A percentile compares a stretch with the other conserved stretches of the same genome.
Evolutionary conservation across 2,797 vertebrate genomes (phyloP).

Genomic region (Pipistrellus pipistrellus): DNA sequence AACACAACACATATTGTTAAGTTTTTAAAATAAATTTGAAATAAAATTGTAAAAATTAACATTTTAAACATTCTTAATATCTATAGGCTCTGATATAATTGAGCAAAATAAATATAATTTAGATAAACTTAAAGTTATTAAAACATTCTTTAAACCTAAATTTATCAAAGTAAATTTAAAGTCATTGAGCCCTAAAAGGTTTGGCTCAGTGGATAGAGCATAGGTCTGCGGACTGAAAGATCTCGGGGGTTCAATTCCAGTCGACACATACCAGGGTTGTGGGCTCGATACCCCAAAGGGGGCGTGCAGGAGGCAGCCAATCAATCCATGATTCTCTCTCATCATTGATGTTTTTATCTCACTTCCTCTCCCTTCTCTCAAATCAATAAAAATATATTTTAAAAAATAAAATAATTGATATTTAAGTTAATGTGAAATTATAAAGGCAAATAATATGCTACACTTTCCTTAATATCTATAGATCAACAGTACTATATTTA

Average conservation of each 20-base stretch:
- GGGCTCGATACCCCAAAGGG: no score
- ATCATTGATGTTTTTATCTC: no score
- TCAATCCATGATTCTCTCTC: no score
- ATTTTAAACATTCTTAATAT: conserved; percentile 3
- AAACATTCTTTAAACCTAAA: conserved; percentile 30
- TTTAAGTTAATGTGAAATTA: conserved; percentile 38
- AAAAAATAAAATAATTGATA: not conserved
- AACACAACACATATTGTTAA: not conserved
- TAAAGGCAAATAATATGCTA: not conserved
- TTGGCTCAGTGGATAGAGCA: no score
- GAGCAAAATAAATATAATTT: not conserved
- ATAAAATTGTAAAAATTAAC: not conserved
- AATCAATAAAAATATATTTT: no score
- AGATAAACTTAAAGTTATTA: not conserved
- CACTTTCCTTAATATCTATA: not conserved
- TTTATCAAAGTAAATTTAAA: not conserved
- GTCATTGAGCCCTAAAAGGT: not conserved
- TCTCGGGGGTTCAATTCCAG: no score
- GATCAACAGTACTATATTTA: not conserved
- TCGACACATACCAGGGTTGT: no score
- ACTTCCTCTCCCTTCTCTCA: no score
- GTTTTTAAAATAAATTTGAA: not conserved
- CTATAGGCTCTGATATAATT: not conserved
- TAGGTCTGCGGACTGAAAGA: no score
- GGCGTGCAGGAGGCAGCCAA: no score